A percentile compares a stretch with the other conserved stretches of the same genome.
These are phyloP conservation scores for Brachionus plicatilis DNA, from an alignment of 1,140 invertebrate species.

Conservation along the genomic window DNA sequence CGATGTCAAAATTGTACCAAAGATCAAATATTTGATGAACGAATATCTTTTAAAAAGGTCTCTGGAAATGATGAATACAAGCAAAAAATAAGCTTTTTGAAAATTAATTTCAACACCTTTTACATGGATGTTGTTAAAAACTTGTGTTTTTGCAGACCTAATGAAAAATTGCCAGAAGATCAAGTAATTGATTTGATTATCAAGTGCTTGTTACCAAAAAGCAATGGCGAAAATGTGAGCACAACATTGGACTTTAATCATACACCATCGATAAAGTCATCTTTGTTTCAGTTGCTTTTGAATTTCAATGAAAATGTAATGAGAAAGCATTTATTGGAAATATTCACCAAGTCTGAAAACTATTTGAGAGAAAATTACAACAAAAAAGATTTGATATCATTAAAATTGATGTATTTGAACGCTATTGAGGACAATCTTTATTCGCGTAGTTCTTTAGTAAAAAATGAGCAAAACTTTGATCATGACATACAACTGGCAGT, in stretches of 20 bases:
- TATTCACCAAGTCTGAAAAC: neutral
- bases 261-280: neutral
- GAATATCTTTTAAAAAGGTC: neutral
- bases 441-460: neutral
- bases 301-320: neutral
- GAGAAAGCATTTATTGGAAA: neutral
- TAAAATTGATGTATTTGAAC: constrained; percentile 25
- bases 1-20: neutral
- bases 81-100: neutral
- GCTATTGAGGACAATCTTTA: neutral
- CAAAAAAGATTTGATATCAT: neutral
- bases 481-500: neutral
- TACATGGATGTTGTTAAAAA: constrained; percentile 6
- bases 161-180: neutral
- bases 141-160: neutral
- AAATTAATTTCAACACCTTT: neutral
- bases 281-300: neutral
- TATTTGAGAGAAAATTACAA: neutral
- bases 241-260: neutral
- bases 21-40: neutral
- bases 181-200: neutral
- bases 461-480: neutral
- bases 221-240: neutral
- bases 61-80: neutral
- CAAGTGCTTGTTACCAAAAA: neutral